Evolutionary conservation across 2,888 invertebrate genomes (phyloP), one percentile per base, ranked within the genome.

Genomic region (Troides aeacus): DNA sequence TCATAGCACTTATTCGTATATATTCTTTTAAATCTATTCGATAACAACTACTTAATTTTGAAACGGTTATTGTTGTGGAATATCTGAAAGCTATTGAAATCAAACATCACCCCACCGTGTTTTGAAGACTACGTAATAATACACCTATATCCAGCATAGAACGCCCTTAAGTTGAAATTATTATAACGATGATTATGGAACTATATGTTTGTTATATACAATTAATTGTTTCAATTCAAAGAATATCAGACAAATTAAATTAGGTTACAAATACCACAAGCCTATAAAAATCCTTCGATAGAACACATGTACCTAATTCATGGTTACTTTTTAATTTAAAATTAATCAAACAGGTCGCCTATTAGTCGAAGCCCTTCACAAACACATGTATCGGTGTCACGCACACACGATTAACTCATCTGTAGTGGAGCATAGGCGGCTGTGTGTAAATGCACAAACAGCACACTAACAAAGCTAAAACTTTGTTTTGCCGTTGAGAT

Each of bases 401-500:
- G 42, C 63, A 72, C 66, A 72, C 69, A 65, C 56, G 68, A 56
- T 66, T 76, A 62, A 24, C 21, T 60, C 2, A 24, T 63, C 21
- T 42, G 23, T 56, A 39, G 62, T 39, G 30, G 21, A 60, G 69
- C 46, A 69, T 36, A 75, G 71, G 69, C 69, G 61, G 66, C 39
- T 50, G 61, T 71, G 73, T 75, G 69, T 73, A 62, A 62, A 69
- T 72, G 61, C 65, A 67, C 63, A 74, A 70, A 60, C 78, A 77
- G 78, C 86, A 84, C 85, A 84, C 86, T 80, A 73, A 76, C 74
- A 76, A 73, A 75, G 74, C 74, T 76, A 83, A 84, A 86, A 89
- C 84, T 89, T 89, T 90, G 90, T 92, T 92, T 92, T 89, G 91
- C 88, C 82, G 89, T 89, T 84, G 89, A 92, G 92, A 92, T 92